Conservation (phyloP, 2,797 vertebrate genomes). For the Cryptoblepharus egeriae region DNA sequence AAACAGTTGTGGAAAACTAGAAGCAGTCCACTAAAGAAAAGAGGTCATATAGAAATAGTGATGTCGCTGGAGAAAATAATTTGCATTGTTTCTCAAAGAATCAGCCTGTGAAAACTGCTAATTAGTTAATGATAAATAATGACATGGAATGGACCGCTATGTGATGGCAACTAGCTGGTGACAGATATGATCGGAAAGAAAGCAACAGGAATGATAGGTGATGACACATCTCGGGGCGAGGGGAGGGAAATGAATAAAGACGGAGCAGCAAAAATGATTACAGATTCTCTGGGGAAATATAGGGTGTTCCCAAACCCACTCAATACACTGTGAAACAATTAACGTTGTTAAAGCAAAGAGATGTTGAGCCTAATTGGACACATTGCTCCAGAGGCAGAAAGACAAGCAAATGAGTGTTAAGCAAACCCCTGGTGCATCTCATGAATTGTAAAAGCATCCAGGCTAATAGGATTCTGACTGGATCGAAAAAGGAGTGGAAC, state of each 20-base stretch:
- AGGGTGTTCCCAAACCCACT: fast-evolving
- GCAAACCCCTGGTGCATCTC: constrained; percentile 27
- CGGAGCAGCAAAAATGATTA: constrained; percentile 33
- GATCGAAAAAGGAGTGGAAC: constrained; percentile 22
- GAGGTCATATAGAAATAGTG: neutral
- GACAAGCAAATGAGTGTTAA: constrained; percentile 22
- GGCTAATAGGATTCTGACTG: constrained; percentile 42
- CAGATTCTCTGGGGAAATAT: constrained; percentile 40
- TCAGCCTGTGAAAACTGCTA: neutral
- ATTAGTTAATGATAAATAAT: constrained; percentile 12
- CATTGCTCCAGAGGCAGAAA: constrained; percentile 16
- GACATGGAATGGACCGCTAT: neutral
- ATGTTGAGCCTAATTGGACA: constrained; percentile 56
- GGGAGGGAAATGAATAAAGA: neutral
- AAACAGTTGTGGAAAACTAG: neutral
- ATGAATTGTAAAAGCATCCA: constrained; percentile 34
- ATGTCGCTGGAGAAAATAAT: neutral
- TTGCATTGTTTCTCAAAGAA: neutral
- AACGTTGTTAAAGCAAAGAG: constrained; percentile 34
- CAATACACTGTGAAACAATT: neutral
- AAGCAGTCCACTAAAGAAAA: constrained; percentile 14
- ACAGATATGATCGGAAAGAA: neutral
- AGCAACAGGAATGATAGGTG: neutral
- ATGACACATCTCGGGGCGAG: neutral
- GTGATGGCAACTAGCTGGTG: neutral